Percentiles rank a stretch among this genome's conserved stretches.
Conservation (phyloP, 2,113 vertebrate species). For the Charina bottae region DNA sequence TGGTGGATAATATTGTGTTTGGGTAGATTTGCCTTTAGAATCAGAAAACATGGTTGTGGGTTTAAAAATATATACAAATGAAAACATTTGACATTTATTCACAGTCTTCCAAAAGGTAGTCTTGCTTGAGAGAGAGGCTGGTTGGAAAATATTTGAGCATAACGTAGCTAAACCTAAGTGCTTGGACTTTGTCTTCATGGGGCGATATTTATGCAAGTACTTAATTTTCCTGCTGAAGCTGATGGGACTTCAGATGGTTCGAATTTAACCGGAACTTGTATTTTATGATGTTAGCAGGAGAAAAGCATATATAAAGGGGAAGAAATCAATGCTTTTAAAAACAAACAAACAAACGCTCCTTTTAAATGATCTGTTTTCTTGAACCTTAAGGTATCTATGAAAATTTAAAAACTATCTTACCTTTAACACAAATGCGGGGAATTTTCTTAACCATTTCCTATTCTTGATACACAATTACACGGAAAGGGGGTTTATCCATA, state of each 20-base stretch:
- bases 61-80: background rate
- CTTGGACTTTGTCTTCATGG: background rate
- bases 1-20: conserved; percentile 5
- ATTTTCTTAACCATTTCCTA: background rate
- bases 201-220: background rate
- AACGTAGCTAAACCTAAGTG: background rate
- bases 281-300: conserved; percentile 48
- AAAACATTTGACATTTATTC: conserved; percentile 21
- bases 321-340: background rate
- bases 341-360: background rate
- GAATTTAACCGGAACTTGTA: background rate
- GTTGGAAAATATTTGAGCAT: conserved; percentile 45
- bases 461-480: background rate
- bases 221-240: background rate
- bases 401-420: background rate
- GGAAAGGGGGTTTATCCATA: background rate
- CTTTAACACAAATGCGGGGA: background rate
- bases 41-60: background rate
- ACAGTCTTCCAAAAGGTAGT: conserved; percentile 48
- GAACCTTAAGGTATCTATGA: background rate
- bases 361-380: background rate
- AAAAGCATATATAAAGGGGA: conserved; percentile 59
- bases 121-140: conserved; percentile 55
- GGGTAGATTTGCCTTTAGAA: background rate
- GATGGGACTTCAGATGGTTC: background rate